Conservation (phyloP, 2,888 invertebrate genomes). For the Xestia xanthographa region DNA sequence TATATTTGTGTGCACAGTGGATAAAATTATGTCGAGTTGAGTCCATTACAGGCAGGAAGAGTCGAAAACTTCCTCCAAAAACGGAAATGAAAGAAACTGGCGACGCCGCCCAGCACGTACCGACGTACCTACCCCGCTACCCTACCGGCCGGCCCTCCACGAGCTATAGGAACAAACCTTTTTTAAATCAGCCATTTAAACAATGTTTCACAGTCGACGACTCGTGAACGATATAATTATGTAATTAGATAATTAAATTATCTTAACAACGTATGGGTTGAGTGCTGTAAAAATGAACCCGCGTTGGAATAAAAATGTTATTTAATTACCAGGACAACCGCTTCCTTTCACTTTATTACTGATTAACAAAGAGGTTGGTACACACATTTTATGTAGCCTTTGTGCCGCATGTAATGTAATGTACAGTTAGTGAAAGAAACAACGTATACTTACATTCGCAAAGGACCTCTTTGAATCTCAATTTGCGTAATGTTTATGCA, state of each 20-base stretch:
- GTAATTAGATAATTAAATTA: slow-evolving; percentile 63
- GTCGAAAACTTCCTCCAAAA: slow-evolving; percentile 77
- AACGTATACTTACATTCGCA: slow-evolving; percentile 2
- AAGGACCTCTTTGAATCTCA: slow-evolving; percentile 7
- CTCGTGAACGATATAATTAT: slow-evolving; percentile 65
- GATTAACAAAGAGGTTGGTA: slow-evolving; percentile 31
- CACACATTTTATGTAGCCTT: slow-evolving; percentile 5
- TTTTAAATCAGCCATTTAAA: slow-evolving; percentile 61
- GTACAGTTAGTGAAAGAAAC: slow-evolving; percentile 4
- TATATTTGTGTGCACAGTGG: slow-evolving; percentile 63
- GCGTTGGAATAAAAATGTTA: slow-evolving; percentile 51
- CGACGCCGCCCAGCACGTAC: slow-evolving; percentile 74
- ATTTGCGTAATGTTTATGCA: slow-evolving; percentile 19
- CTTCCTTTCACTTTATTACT: slow-evolving; percentile 45
- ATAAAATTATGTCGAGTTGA: slow-evolving; percentile 72
- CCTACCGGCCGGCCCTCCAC: slow-evolving; percentile 27
- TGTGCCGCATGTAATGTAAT: slow-evolving; percentile 5
- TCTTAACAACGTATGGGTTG: slow-evolving; percentile 58
- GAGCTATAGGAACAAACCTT: slow-evolving; percentile 47
- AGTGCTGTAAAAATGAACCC: slow-evolving; percentile 55
- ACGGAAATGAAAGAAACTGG: slow-evolving; percentile 83
- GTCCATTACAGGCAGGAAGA: slow-evolving; percentile 82
- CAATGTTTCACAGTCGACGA: slow-evolving; percentile 57
- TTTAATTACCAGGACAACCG: slow-evolving; percentile 59
- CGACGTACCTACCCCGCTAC: slow-evolving; percentile 41